phyloP scores from a whole-genome alignment of 2,888 invertebrate genomes.

The Rotaria sp. region DNA sequence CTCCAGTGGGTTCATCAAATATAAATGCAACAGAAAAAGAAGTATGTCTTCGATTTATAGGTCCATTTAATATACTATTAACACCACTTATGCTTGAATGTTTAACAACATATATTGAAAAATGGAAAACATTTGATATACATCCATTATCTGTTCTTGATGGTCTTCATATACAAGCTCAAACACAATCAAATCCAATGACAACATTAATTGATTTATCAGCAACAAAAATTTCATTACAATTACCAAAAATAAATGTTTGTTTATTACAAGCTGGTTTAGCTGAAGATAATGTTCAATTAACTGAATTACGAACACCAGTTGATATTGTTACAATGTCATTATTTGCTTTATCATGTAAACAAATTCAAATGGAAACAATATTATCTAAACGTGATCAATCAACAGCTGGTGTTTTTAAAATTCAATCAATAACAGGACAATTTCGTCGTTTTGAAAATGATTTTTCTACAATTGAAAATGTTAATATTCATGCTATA shows the following conservation, averaged over 20 bases:
- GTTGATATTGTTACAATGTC: conserved; percentile 15
- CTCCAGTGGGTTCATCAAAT: neutral
- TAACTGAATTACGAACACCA: conserved; percentile 4
- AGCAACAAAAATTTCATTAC: neutral
- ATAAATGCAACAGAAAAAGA: neutral
- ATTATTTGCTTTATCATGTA: conserved; percentile 1
- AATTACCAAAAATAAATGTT: conserved; percentile 1
- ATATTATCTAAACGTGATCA: conserved; percentile 11
- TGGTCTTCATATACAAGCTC: conserved; percentile 5
- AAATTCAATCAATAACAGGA: conserved; percentile 13
- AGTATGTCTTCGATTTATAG: neutral
- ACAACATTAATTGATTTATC: neutral
- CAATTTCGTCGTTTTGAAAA: conserved; percentile 29
- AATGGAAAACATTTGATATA: neutral
- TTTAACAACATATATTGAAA: conserved; percentile 5
- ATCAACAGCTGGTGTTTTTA: neutral
- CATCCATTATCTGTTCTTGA: conserved; percentile 4
- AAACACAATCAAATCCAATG: neutral
- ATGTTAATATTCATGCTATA: conserved; percentile 15
- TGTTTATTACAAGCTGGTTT: conserved; percentile 8
- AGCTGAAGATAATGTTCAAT: conserved; percentile 25
- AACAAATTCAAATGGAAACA: conserved; percentile 21
- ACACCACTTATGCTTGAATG: conserved; percentile 4
- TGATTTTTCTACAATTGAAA: neutral
- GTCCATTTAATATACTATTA: neutral